Conservation (phyloP, 2,113 vertebrate species). For the Dolichallabes microphthalmus region DNA sequence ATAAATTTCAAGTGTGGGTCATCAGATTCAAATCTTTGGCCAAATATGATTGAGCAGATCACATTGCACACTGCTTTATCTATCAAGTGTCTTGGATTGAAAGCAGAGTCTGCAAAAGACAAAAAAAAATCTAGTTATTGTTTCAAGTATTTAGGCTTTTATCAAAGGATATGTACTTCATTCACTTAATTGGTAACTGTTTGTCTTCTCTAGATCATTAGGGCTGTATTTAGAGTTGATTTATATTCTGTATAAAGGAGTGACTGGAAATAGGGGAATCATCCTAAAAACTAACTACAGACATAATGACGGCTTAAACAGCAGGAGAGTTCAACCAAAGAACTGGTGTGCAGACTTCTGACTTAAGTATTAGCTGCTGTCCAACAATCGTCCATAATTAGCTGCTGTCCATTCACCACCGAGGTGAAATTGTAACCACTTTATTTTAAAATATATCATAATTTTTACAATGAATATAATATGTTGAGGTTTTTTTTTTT, state of each 20-base stretch:
- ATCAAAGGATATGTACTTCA: background rate
- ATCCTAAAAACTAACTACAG: background rate
- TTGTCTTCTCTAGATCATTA: background rate
- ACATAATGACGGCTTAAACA: background rate
- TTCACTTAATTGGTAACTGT: background rate
- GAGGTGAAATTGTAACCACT: background rate
- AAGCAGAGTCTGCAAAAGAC: constrained; percentile 40
- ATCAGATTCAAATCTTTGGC: constrained; percentile 53
- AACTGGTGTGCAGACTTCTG: background rate
- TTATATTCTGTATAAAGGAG: background rate
- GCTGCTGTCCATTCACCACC: background rate
- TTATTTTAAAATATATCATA: background rate
- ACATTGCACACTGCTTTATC: constrained; percentile 49
- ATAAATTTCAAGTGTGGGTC: constrained; percentile 50
- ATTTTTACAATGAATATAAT: too few relatives aligned
- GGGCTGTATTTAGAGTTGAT: background rate
- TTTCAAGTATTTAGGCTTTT: background rate
- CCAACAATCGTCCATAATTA: background rate
- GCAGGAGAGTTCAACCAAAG: background rate
- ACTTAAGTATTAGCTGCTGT: background rate
- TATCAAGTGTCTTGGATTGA: constrained; percentile 46
- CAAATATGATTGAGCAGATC: constrained; percentile 58
- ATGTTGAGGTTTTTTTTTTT: too few relatives aligned
- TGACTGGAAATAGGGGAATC: background rate
- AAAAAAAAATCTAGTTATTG: background rate